Evolutionary conservation across 2,888 invertebrate genomes (phyloP).

Genomic region (Venustoraphidia nigricollis): DNA sequence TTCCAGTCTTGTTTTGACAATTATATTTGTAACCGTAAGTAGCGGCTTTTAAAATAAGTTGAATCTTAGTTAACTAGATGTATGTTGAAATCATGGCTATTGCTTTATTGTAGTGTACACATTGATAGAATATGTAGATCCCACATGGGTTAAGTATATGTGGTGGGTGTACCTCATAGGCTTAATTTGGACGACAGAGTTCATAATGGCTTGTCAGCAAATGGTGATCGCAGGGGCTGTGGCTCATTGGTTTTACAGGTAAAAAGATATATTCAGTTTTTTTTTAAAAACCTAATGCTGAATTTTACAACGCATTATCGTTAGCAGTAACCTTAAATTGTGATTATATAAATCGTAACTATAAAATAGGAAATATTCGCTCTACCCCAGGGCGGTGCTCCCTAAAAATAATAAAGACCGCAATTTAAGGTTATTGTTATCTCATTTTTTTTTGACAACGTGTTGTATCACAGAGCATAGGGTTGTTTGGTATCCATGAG

Average conservation of each 20-base stretch:
- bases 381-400: no score
- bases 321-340: no score
- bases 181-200: constrained; percentile 85
- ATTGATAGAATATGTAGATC: constrained; percentile 58
- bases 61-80: background rate
- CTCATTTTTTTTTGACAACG: no score
- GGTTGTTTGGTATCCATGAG: no score
- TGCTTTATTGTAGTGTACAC: constrained; percentile 33
- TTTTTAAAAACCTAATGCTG: background rate
- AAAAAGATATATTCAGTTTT: constrained; percentile 11
- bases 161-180: constrained; percentile 89
- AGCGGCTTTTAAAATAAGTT: background rate
- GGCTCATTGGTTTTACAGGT: constrained; percentile 89
- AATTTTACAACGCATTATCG: background rate
- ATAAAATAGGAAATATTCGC: no score
- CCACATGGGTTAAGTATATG: constrained; percentile 75
- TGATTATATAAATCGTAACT: no score
- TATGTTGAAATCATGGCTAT: constrained; percentile 4
- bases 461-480: no score
- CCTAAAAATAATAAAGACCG: no score
- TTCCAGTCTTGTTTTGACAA: no score
- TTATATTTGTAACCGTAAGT: no score
- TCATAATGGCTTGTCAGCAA: constrained; percentile 86
- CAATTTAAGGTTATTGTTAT: no score
- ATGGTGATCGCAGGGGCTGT: constrained; percentile 89